Evolutionary conservation across 2,888 invertebrate species (phyloP).

Genomic region (Oxycera nigricornis): DNA sequence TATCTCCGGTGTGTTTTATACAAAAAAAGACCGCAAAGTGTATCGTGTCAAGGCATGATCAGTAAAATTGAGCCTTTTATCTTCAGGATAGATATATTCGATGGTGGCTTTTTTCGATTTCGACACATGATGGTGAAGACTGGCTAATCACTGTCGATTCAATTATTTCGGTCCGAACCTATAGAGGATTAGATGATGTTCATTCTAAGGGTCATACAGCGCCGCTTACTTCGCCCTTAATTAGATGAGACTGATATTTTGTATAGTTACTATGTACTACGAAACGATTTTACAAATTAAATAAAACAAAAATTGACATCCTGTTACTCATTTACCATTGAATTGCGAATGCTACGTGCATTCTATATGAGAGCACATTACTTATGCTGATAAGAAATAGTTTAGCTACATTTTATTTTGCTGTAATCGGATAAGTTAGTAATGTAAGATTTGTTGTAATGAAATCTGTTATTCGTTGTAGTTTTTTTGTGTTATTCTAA

Average conservation of each 20-base stretch:
- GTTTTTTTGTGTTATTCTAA: neutral
- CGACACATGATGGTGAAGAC: no score
- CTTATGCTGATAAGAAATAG: neutral
- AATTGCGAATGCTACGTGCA: neutral
- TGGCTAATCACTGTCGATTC: no score
- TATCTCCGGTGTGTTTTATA: no score
- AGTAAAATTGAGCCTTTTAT: no score
- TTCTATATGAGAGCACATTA: neutral
- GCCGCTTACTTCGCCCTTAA: constrained; percentile 22
- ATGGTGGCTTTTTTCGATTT: no score
- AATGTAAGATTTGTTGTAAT: constrained; percentile 6
- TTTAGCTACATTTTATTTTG: neutral
- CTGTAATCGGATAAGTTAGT: neutral
- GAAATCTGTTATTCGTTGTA: constrained; percentile 12
- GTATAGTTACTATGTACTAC: constrained; percentile 5
- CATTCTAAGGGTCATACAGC: neutral
- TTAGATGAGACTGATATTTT: constrained; percentile 28
- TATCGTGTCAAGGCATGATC: no score
- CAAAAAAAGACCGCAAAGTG: no score
- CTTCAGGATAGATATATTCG: no score
- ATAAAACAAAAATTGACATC: neutral
- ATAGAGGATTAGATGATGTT: neutral
- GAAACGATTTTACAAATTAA: neutral
- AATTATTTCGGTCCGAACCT: neutral
- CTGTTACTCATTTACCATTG: constrained; percentile 5